Evolutionary conservation across 2,888 invertebrate species (phyloP), one percentile per base, ranked within the genome.

Genomic region (Orthonevra nobilis): DNA sequence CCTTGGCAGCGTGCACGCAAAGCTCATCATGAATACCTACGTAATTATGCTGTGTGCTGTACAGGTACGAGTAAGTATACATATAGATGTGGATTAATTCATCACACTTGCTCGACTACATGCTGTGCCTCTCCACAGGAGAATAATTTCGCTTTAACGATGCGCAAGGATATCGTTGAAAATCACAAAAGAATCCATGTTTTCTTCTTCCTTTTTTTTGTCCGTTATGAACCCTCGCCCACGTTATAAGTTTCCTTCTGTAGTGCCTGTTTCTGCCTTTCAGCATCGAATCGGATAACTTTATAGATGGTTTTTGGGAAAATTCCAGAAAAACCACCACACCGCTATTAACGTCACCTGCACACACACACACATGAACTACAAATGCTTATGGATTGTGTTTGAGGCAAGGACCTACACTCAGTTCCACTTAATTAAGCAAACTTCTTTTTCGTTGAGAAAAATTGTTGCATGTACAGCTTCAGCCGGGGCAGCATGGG

Each of bases 1-100:
- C 75, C 69, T 63, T 75, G 75, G 69, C 69, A 63, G 34, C 48
- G 14, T 63, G 63, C 56, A 75, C 69, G 61, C 75, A 75, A 19
- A 42, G 48, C 63, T 38, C 69, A 61, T 40, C 28, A 61, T 75
- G 74, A 75, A 75, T 75, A 63, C 61, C 52, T 75, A 61, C 68
- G 68, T 69, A 69, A 52, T n/a, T n/a, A n/a, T n/a, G n/a, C 12
- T 10, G 20, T 6, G 2, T n/a, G 7, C 30, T 30, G 3, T 30
- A 5, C n/a, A 23, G 23, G 23, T 23, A 23, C 23, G n/a, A n/a
- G n/a, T n/a, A n/a, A n/a, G n/a, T n/a, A 23, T n/a, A n/a, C 30
- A 7, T n/a, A 64, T 64, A 44, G 44, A 30, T 54, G 42, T 58
- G 30, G 36, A 73, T 64, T 58, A 56, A 73, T 73, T 73, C 34